These are phyloP conservation scores for Macrosteles quadrilineatus DNA, from an alignment of 1,140 invertebrate genomes.

Conservation along the genomic window DNA sequence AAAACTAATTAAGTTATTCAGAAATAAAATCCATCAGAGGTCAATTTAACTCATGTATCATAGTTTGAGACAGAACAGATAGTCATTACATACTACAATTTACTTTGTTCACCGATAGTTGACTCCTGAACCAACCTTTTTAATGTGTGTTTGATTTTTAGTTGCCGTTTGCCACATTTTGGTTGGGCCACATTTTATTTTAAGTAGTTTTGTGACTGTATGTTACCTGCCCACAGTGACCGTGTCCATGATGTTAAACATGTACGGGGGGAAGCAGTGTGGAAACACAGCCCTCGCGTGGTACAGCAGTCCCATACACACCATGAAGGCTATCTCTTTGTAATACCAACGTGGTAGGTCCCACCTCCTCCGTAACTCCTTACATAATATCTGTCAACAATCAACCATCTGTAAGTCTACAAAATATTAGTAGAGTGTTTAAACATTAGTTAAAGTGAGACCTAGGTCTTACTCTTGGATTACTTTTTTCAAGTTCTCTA, in stretches of 20 bases:
- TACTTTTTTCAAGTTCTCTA: too few species aligned
- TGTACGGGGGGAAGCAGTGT: neutral
- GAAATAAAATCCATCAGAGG: too few species aligned
- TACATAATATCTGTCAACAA: neutral
- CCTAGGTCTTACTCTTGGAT: too few species aligned
- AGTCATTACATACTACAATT: neutral
- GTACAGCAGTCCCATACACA: neutral
- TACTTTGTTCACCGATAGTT: neutral
- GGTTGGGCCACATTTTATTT: neutral
- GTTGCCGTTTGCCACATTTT: neutral
- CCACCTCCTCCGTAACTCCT: neutral
- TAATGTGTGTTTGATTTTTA: neutral
- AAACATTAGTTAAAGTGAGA: too few species aligned
- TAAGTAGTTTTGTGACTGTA: neutral
- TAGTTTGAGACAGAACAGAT: neutral
- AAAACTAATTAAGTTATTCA: too few species aligned
- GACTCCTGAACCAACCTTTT: neutral
- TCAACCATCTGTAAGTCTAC: too few species aligned
- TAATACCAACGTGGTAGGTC: neutral
- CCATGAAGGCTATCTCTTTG: neutral
- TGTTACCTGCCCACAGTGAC: neutral
- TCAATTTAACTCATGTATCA: neutral
- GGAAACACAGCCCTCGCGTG: neutral
- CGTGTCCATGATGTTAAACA: slow-evolving; percentile 1
- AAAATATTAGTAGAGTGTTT: too few species aligned